Evolutionary conservation across 2,888 invertebrate species (phyloP), one percentile per base, ranked within the genome.

Genomic region (Drosophila austrosaltans): DNA sequence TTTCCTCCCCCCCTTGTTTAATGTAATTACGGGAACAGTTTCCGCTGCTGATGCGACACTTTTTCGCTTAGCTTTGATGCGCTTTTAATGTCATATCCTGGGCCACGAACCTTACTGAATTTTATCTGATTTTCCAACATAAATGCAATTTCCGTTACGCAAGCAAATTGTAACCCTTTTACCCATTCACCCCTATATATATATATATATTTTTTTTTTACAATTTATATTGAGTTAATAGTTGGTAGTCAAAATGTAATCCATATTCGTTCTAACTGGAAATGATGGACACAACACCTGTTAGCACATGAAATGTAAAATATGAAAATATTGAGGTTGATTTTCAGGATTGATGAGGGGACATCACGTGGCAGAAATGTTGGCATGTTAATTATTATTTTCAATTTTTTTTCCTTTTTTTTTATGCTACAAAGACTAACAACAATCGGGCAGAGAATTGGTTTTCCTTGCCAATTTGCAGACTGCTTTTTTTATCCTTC

Each of bases 141-240:
- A 88, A 90, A 89, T 89, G 85, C 83, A 90, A 89, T 89, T 89
- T 89, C 89, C 89, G 79, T 72, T 76, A 36, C 61, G 44, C 60
- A 36, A 63, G 66, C 72, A 40, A 59, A 25, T 25, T 20, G 30
- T 42, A 66, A 69, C 53, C 64, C 64, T 66, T 62, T 48, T 53
- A 4, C 25, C n/a, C 7, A 36, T 36, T 36, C 10, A 8, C 28
- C 69, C 69, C 74, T 78, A 83, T 79, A 79, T 78, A 81, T 74
- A 16, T 16, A 16, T 16, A 16, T 66, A 10, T 3, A 10, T 42
- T 81, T 78, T 83, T 74, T 78, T 83, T 74, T 63, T 16, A 83
- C 89, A 76, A 88, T 85, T 87, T 82, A 89, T 83, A 89, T 79
- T 80, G 80, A 84, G 88, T 90, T 90, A 89, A 90, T 90, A 86